Percentiles rank a stretch among this genome's conserved stretches.
Conservation (phyloP, 2,888 invertebrate species). For the Dromius quadrimaculatus region DNA sequence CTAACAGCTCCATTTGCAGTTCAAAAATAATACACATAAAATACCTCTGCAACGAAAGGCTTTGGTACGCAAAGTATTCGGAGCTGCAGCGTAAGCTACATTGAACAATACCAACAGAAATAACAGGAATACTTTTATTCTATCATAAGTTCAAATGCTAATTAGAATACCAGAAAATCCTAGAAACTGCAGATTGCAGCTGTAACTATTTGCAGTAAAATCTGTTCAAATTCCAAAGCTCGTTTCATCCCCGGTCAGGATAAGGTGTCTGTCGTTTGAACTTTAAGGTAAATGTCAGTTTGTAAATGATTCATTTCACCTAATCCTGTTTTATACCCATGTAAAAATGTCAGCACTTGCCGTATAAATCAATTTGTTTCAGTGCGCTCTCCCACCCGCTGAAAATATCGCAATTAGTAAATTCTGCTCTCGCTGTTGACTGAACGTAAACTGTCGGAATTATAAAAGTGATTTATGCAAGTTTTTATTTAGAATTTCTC, state of each 20-base stretch:
- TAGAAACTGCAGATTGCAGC: slow-evolving; percentile 38
- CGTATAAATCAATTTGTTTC: slow-evolving; percentile 34
- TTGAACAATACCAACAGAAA: not conserved
- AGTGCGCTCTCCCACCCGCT: not conserved
- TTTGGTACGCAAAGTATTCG: too few relatives aligned
- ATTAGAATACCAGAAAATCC: slow-evolving; percentile 26
- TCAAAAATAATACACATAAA: too few relatives aligned
- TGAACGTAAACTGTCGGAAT: too few relatives aligned
- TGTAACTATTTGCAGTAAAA: slow-evolving; percentile 46
- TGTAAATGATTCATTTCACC: slow-evolving; percentile 43
- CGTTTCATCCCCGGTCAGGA: not conserved
- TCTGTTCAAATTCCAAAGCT: slow-evolving; percentile 20
- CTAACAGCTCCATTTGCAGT: too few relatives aligned
- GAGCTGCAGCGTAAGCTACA: too few relatives aligned
- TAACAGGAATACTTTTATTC: slow-evolving; percentile 27
- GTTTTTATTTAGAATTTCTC: too few relatives aligned
- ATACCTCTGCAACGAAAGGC: too few relatives aligned
- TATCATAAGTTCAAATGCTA: slow-evolving; percentile 29
- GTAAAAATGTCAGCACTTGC: slow-evolving; percentile 34
- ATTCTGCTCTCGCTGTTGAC: not conserved
- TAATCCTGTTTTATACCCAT: slow-evolving; percentile 30
- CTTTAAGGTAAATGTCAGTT: slow-evolving; percentile 42
- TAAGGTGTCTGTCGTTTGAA: slow-evolving; percentile 39
- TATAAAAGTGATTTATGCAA: too few relatives aligned
- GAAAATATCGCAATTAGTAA: slow-evolving; percentile 22